Evolutionary conservation across 2,888 invertebrate species (phyloP), one percentile per base, ranked within the genome.

Genomic region (Flabesymbios commensalis): DNA sequence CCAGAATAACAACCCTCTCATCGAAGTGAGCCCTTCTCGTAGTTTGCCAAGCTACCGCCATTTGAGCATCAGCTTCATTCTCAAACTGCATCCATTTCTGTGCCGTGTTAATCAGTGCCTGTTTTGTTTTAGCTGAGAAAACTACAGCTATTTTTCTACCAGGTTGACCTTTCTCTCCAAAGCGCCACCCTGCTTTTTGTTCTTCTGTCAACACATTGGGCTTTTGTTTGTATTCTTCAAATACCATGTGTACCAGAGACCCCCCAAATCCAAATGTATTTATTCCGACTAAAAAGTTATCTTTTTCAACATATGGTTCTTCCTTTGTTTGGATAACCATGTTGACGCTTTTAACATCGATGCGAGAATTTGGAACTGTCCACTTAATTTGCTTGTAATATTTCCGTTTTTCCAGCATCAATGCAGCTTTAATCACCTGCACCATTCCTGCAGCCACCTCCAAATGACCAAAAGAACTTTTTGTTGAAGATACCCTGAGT

Each of bases 181-280:
- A 51, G 2, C 33, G 51, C 63, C 63, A 63, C 14, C 63, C 63
- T 17, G 59, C 48, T n/a, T 3, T n/a, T 2, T 26, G 28, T 10
- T 7, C 10, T 19, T 36, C 43, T 17, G 31, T 31, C 17, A 5
- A 14, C 24, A n/a, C 17, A 14, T 56, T 41, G 22, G 7, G 17
- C 19, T 43, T 45, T 2, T 5, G 31, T 14, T 33, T 29, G 43
- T 52, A 61, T 54, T 63, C 67, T 43, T 64, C 64, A 45, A 67
- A 47, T 5, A 67, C 42, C 32, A 53, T 52, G 42, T 64, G 64
- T 3, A 61, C 67, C 29, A 62, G 48, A 1, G 67, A 51, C 24
- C 67, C 67, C 10, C 67, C 61, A 45, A 67, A 67, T 14, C 67
- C 67, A 45, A 64, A 67, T 2, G 60, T 59, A 42, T 59, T 62